Base-by-base conservation (phyloP, 1,140 invertebrate species). In the Platyscapa corneri region DNA sequence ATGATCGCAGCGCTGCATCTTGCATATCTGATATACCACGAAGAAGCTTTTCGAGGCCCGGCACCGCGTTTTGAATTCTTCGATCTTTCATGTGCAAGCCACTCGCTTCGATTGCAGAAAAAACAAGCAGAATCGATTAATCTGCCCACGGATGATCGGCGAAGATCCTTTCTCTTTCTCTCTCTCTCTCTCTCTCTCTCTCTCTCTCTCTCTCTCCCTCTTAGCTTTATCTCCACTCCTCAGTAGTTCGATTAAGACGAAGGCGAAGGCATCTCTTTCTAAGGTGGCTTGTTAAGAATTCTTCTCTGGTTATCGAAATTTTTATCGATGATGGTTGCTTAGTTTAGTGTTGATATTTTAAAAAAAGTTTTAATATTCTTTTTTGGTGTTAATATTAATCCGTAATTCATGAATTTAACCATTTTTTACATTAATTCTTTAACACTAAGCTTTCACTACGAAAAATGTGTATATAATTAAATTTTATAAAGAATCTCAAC, bases 21-120 rank as follows among this genome's bases (percentile, higher is more conserved):
- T 87, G 91, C 90, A 91, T 92, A 92, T 88, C 88, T 89, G 88
- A 91, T 92, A 64, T 20, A 0, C 27, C 1, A 34, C 14, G 42
- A 46, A 53, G 46, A 49, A 32, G n/a, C n/a, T 74, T 49, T 39
- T 82, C 49, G 10, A 30, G 30, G 27, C 30, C 42, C 7, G 5
- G 7, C 46, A 12, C 74, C 14, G 56, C 56, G 20, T 60, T 23
- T 27, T 5, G 20, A 10, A 27, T 60, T 27, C 56, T 60, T 60
- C 1, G 56, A 27, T 23, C 56, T 27, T 60, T 60, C 56, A 53
- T 16, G 49, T 53, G 23, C 56, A 60, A 60, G 23, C 56, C 20
- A 23, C 20, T 5, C 56, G 23, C 27, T 27, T 5, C 56, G 56
- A 60, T 27, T 8, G 14, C 14, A 53, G 46, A n/a, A 77, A 80